Percentiles rank a stretch among this genome's conserved stretches.
These are phyloP conservation scores for Leucoraja ocellata DNA, from an alignment of 2,797 vertebrate genomes.

Conservation along the genomic window DNA sequence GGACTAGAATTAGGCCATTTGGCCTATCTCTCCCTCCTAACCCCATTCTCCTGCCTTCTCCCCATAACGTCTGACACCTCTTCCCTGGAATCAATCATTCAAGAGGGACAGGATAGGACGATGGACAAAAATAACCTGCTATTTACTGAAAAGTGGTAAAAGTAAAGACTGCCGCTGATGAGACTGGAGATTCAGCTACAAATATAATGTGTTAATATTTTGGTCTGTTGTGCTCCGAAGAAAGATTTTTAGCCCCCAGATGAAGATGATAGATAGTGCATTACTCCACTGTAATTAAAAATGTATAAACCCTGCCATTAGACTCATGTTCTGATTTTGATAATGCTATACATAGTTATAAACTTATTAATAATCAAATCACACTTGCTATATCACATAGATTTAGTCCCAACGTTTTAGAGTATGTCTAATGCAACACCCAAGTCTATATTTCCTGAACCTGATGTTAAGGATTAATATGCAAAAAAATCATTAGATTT, in stretches of 20 bases:
- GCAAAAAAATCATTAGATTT: no score
- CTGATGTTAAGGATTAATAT: not conserved
- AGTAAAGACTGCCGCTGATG: not conserved
- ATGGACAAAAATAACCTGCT: not conserved
- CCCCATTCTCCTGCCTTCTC: no score
- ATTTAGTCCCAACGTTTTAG: not conserved
- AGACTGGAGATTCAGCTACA: not conserved
- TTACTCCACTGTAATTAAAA: not conserved
- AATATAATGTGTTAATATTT: not conserved
- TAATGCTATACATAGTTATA: not conserved
- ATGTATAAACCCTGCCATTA: not conserved
- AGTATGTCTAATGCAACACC: not conserved
- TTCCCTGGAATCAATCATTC: not conserved
- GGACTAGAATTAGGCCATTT: no score
- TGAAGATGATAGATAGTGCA: not conserved
- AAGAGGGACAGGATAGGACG: not conserved
- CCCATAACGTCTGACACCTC: no score
- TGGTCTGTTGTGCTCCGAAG: not conserved
- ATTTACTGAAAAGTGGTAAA: not conserved
- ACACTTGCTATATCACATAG: not conserved
- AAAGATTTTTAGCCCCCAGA: not conserved
- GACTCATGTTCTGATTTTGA: slow-evolving; percentile 10
- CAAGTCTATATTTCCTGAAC: not conserved
- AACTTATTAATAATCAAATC: slow-evolving; percentile 28
- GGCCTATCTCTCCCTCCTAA: no score